Evolutionary conservation across 2,113 vertebrate genomes (phyloP), one percentile per base, ranked within the genome.

Genomic region (Microcebus griseorufus): DNA sequence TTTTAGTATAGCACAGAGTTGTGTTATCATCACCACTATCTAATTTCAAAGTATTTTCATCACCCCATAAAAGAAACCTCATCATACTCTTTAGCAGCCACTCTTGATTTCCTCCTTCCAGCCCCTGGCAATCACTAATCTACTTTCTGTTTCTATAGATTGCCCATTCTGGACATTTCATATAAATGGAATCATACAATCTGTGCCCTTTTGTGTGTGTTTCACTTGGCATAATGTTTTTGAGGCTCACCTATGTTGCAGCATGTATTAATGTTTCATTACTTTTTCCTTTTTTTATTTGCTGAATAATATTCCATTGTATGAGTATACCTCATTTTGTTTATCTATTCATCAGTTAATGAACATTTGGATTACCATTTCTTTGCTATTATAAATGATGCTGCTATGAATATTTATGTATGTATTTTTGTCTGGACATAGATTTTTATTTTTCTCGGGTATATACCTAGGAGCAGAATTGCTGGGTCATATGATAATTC

Each of bases 1-100:
- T 64, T 78, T 80, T 85, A 69, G 23, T 45, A 53, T 37, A 83
- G 14, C 42, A 88, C 55, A 89, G 32, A 88, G 18, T 45, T 94
- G 65, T 42, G 17, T 48, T 82, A 51, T 32, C 60, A 64, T 81
- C 23, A 39, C 60, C 37, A 73, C 32, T 90, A 80, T 39, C 82
- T 90, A 81, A 58, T 67, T 69, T 79, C 79, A 94, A 78, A 81
- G 53, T 73, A 72, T 72, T 83, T 64, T 91, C 39, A 80, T 60
- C 25, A 75, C 12, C 8, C 48, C 32, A 9, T 13, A 53, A 87
- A 76, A 39, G 20, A 55, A 58, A 51, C 29, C 34, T 45, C 48
- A 18, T 45, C 39, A 23, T 51, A 67, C 58, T 27, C 18, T n/a
- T 84, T 48, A 67, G 58, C 12, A 18, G 32, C 75, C 65, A 92